Conservation (phyloP, 2,797 vertebrate species). For the Phrynocephalus forsythii region DNA sequence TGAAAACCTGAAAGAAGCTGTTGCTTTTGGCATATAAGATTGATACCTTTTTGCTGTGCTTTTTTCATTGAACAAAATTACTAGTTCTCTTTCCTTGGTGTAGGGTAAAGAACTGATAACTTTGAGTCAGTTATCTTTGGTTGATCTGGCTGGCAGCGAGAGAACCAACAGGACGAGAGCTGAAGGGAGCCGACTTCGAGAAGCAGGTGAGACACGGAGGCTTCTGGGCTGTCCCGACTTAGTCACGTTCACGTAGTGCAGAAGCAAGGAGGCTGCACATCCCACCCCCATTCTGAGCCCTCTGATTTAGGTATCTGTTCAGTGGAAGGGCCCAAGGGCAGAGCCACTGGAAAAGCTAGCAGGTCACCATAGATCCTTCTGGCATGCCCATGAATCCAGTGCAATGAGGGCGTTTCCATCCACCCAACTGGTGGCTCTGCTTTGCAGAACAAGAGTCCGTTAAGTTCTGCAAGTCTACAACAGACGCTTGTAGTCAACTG, state of each 20-base stretch:
- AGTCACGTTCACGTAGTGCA: no score
- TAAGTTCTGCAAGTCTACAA: neutral
- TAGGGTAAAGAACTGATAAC: slow-evolving; percentile 92
- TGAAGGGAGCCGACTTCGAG: slow-evolving; percentile 91
- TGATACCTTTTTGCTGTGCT: neutral
- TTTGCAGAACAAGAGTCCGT: neutral
- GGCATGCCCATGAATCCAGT: neutral
- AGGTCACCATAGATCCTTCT: neutral
- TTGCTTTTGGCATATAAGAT: neutral
- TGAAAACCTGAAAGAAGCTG: neutral
- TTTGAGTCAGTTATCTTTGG: slow-evolving; percentile 93
- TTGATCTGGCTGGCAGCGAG: slow-evolving; percentile 96
- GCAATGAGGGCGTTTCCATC: neutral
- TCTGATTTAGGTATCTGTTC: neutral
- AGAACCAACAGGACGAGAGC: slow-evolving; percentile 94
- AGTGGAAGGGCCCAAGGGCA: neutral
- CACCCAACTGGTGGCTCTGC: neutral
- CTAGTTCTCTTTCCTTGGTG: slow-evolving; percentile 14
- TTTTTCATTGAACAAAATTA: fast-evolving
- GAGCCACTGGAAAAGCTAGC: neutral
- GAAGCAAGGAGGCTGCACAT: no score
- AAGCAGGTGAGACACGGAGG: slow-evolving; percentile 86
- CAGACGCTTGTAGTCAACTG: neutral
- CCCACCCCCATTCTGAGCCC: neutral
- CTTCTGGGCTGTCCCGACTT: neutral